Base-by-base conservation (phyloP, 2,888 invertebrate species). In the Amphipyra tragopoginis region DNA sequence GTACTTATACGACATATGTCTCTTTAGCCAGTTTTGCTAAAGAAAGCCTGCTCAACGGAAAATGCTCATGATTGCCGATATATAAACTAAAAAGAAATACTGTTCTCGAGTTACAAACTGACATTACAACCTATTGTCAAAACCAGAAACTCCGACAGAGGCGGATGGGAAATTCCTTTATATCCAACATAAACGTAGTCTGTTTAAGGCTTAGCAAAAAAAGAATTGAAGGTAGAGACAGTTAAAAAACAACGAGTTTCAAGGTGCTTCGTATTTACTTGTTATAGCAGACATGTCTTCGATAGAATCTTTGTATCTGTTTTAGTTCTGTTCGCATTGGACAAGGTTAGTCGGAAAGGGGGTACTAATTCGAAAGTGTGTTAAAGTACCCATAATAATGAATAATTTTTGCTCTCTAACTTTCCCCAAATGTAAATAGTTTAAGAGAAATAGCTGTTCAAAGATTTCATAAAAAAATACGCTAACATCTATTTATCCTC, bases 91-190 rank as follows among this genome's bases (percentile, higher is more conserved):
- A 44, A 34, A 52, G 57, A 45, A 47, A 40, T 42, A 45, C 39
- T 57, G 59, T 60, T 64, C 53, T 53, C 26, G 38, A 44, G 21
- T 51, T 49, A 21, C 1, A 21, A 21, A 21, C 21, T 21, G 21
- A 21, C 21, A 21, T 21, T 21, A 26, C 52, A 51, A 51, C 38
- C 48, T 58, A 60, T 64, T 72, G 73, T 76, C 75, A 72, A 72
- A 64, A 62, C 43, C 75, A 76, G 61, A 61, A 48, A 29, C 36
- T 40, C 47, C 47, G 43, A 21, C 48, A 39, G 48, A 11, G 45
- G 52, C 48, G 15, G 40, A 26, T 21, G 33, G 42, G 29, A 72
- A 51, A 51, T 55, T 43, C 52, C 59, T 69, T 58, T 64, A 45
- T 45, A 48, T 59, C 61, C 26, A 62, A 51, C n/a, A 55, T 43